Conservation (phyloP, 2,113 vertebrate species). For the Panurus biarmicus region DNA sequence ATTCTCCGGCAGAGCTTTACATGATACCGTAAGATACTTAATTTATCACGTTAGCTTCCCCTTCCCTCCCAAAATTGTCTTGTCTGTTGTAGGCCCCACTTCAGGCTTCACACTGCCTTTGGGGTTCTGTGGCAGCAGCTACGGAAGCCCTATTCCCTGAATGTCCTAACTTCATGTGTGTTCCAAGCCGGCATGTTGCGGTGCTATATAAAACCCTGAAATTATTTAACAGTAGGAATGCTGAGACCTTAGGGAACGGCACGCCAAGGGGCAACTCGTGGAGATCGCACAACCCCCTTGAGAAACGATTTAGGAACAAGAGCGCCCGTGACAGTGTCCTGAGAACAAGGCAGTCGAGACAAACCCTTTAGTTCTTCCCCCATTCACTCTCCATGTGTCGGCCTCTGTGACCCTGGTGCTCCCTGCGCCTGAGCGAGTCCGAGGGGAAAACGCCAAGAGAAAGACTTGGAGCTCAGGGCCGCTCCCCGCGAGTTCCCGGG, state of each 20-base stretch:
- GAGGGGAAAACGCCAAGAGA: background rate
- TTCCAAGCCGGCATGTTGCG: background rate
- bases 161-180: background rate
- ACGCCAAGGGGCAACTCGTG: background rate
- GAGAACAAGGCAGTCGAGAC: constrained; percentile 1
- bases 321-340: constrained; percentile 19
- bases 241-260: background rate
- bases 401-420: background rate
- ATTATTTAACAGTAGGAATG: background rate
- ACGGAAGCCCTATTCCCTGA: background rate
- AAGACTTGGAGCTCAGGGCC: background rate
- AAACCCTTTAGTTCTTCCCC: background rate
- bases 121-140: background rate
- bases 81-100: background rate
- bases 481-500: background rate
- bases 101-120: constrained; percentile 38
- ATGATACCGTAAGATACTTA: background rate
- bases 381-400: background rate
- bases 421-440: background rate
- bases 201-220: background rate
- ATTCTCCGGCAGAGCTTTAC: constrained; percentile 7
- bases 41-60: background rate
- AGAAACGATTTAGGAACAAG: background rate
- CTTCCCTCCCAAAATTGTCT: constrained; percentile 25
- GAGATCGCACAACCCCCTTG: background rate